Evolutionary conservation across 2,113 vertebrate species (phyloP), one percentile per base, ranked within the genome.

Genomic region (Sterna hirundo): DNA sequence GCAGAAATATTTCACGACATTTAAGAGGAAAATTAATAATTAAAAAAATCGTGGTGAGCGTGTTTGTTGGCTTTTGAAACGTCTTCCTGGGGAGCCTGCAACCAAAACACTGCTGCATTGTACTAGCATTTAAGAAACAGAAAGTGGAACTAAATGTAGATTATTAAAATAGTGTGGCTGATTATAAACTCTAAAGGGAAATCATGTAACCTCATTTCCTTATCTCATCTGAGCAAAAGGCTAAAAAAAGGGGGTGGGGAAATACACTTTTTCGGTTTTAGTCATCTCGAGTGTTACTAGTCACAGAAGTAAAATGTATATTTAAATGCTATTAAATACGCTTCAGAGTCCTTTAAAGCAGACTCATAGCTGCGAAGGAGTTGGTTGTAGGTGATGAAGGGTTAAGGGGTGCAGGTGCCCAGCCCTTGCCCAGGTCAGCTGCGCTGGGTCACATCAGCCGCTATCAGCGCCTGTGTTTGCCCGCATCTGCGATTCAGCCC

Each of bases 141-240:
- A 94, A 90, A 87, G 88, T 89, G 90, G 75, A 94, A 88, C 90
- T 64, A 88, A 85, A 30, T 26, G 55, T 15, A 29, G 76, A 78
- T 93, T 85, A 90, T 93, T 85, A 87, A 78, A 91, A 69, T 77
- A 74, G 15, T 68, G 70, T 64, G 87, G 90, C 83, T 94, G 94
- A 74, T 94, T 68, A 62, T 77, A 68, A 88, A 84, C 75, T 90
- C 68, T 68, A 49, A 83, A 93, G 47, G 79, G 86, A 88, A 94
- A 94, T 87, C 26, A 9, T 85, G 64, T 76, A 92, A 94, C 90
- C 74, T 90, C 69, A n/a, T 93, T 90, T 93, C 75, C 44, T 81
- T 90, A 81, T 81, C 79, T 88, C 58, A 81, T 72, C 86, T 77
- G 52, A 82, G 86, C 47, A 72, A 90, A 62, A 76, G 70, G 64